Conservation (phyloP, 1,140 invertebrate species). For the Drosophila orena region DNA sequence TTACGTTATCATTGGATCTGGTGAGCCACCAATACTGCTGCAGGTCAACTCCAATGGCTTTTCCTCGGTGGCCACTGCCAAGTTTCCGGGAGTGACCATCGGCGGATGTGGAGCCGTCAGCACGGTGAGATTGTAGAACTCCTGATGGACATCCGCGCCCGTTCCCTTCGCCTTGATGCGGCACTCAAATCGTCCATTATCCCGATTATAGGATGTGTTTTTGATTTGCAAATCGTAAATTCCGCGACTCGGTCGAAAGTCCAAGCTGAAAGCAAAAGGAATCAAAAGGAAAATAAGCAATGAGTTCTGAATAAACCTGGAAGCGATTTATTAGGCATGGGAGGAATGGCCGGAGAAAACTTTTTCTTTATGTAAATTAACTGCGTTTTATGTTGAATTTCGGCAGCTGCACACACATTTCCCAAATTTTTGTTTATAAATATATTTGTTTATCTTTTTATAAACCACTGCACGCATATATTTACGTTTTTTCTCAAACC, state of each 20-base stretch:
- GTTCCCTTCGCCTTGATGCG: conserved; percentile 93
- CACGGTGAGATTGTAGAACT: conserved; percentile 93
- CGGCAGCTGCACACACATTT: conserved; percentile 28
- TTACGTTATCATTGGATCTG: conserved; percentile 93
- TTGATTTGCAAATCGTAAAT: conserved; percentile 94
- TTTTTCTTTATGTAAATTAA: conserved; percentile 75
- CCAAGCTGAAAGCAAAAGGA: conserved; percentile 87
- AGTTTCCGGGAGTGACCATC: conserved; percentile 89
- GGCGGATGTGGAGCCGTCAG: conserved; percentile 93
- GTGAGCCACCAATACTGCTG: conserved; percentile 93
- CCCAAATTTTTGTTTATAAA: conserved; percentile 14
- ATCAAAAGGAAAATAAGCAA: conserved; percentile 20
- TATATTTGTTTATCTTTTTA: conserved; percentile 37
- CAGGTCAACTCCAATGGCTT: conserved; percentile 91
- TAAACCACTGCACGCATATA: conserved; percentile 11
- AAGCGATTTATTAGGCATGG: conserved; percentile 45
- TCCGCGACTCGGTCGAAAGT: conserved; percentile 91
- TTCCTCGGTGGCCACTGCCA: conserved; percentile 91
- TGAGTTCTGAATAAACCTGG: conserved; percentile 19
- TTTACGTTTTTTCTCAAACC: neutral
- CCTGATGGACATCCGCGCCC: conserved; percentile 93
- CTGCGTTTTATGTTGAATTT: conserved; percentile 67
- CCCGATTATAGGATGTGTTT: conserved; percentile 94
- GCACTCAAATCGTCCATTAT: conserved; percentile 97
- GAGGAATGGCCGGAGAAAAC: conserved; percentile 18